Base-by-base conservation (phyloP, 2,797 vertebrate species). In the Onychomys torridus region DNA sequence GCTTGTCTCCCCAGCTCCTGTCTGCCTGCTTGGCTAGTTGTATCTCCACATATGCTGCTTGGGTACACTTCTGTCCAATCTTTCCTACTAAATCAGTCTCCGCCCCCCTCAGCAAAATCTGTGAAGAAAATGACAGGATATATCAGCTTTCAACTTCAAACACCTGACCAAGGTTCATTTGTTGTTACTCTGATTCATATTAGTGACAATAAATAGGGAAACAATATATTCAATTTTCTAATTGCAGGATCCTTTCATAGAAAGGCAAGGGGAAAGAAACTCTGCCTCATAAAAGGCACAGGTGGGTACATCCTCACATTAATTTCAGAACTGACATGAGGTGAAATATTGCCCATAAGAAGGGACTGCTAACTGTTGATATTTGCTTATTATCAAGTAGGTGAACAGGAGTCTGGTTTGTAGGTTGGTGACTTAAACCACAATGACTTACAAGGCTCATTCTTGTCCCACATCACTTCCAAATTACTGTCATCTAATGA, bases 181-280 rank as follows among this genome's bases (percentile, higher is more conserved):
- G 40, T 75, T 91, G 90, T 77, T 61, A 69, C 67, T 52, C n/a
- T 65, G 14, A 73, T 40, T 91, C 92, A 79, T 87, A 95, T 91
- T 79, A 95, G 67, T n/a, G 59, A 94, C 94, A 81, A 93, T 32
- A 91, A 89, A 71, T 86, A 92, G 73, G 40, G 40, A 89, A 83
- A 93, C 29, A 91, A 67, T 86, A 78, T 25, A 82, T 27, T 81
- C 61, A 61, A 65, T 95, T 91, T 92, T 89, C 76, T 52, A 89
- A 69, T 86, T 82, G 95, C 63, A 91, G 69, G 79, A 83, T 46
- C 29, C n/a, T 90, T 95, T 93, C 92, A 17, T 37, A 71, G 63
- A 52, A 52, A 82, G 29, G 16, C 34, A 6, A 29, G 4, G 11
- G 17, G 8, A 10, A 40, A 52, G n/a, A 25, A 37, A 63, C 65